A percentile compares a stretch with the other conserved stretches of the same genome.
Evolutionary conservation across 2,797 vertebrate genomes (phyloP).

Genomic region (Adelosebastes latens): DNA sequence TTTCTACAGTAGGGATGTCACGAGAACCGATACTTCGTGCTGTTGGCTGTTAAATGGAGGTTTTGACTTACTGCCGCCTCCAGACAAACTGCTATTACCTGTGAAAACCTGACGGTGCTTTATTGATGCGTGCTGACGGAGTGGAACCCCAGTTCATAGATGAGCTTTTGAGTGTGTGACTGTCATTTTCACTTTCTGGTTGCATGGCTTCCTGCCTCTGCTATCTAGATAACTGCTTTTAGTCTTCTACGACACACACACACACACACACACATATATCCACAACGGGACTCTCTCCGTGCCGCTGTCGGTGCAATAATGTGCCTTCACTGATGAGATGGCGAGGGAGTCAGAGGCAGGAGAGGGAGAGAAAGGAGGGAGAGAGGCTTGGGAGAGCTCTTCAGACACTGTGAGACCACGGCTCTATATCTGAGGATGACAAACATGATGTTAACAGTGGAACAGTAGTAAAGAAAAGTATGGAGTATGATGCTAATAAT

Average conservation of each 20-base stretch:
- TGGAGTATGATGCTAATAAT: not conserved
- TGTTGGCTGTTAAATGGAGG: conserved; percentile 32
- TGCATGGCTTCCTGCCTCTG: conserved; percentile 25
- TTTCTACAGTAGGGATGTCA: too few species aligned
- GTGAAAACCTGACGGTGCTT: conserved; percentile 8
- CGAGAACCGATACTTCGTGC: too few species aligned
- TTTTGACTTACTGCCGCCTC: conserved; percentile 25
- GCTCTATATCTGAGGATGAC: not conserved
- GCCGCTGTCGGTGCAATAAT: conserved; percentile 27
- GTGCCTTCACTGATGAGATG: conserved; percentile 26
- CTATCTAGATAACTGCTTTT: conserved; percentile 28
- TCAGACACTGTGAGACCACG: not conserved
- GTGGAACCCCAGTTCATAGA: conserved; percentile 10
- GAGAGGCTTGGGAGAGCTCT: not conserved
- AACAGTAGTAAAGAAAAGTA: not conserved
- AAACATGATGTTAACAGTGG: not conserved
- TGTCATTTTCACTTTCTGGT: conserved; percentile 24
- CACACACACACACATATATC: not conserved
- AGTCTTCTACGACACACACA: not conserved
- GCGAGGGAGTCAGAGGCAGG: not conserved
- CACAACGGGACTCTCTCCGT: not conserved
- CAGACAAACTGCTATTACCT: conserved; percentile 37
- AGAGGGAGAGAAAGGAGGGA: not conserved
- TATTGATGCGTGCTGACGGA: conserved; percentile 47
- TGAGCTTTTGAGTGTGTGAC: conserved; percentile 5